These are phyloP conservation scores for Scaptomyza reducta DNA, from an alignment of 2,888 invertebrate genomes.

Conservation along the genomic window DNA sequence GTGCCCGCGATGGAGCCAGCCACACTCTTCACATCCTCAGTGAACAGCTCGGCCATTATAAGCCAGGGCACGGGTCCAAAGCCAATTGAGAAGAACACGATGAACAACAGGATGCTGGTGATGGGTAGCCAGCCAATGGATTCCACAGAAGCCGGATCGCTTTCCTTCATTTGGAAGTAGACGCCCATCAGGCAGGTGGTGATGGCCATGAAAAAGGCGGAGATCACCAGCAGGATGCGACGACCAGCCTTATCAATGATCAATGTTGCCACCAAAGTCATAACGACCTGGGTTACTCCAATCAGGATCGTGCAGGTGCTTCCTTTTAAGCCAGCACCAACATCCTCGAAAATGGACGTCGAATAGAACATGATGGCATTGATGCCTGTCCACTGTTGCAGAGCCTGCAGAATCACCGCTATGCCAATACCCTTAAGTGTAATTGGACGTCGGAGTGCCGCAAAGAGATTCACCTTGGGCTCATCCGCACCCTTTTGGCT, in stretches of 20 bases:
- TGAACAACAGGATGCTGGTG: slow-evolving; percentile 89
- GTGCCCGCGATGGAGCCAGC: slow-evolving; percentile 91
- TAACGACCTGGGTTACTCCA: slow-evolving; percentile 89
- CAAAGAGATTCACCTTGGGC: slow-evolving; percentile 85
- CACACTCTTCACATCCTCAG: slow-evolving; percentile 90
- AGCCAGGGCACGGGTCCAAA: slow-evolving; percentile 92
- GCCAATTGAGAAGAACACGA: slow-evolving; percentile 91
- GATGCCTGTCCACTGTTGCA: slow-evolving; percentile 93
- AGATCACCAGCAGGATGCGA: slow-evolving; percentile 89
- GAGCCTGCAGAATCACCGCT: slow-evolving; percentile 91
- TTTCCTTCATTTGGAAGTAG: slow-evolving; percentile 86
- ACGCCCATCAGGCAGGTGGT: slow-evolving; percentile 88
- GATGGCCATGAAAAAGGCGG: slow-evolving; percentile 89
- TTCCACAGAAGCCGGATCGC: slow-evolving; percentile 81
- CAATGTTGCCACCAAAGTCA: slow-evolving; percentile 88
- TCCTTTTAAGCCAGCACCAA: slow-evolving; percentile 84
- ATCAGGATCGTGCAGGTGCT: slow-evolving; percentile 89
- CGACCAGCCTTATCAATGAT: slow-evolving; percentile 92
- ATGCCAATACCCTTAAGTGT: slow-evolving; percentile 88
- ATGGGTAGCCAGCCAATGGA: slow-evolving; percentile 90
- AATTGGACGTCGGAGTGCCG: slow-evolving; percentile 86
- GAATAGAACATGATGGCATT: slow-evolving; percentile 93
- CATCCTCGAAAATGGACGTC: slow-evolving; percentile 88
- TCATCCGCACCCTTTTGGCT: slow-evolving; percentile 52
- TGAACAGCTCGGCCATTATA: slow-evolving; percentile 90